These are phyloP conservation scores for Microcaecilia unicolor DNA, from an alignment of 2,797 vertebrate species.

Conservation along the genomic window DNA sequence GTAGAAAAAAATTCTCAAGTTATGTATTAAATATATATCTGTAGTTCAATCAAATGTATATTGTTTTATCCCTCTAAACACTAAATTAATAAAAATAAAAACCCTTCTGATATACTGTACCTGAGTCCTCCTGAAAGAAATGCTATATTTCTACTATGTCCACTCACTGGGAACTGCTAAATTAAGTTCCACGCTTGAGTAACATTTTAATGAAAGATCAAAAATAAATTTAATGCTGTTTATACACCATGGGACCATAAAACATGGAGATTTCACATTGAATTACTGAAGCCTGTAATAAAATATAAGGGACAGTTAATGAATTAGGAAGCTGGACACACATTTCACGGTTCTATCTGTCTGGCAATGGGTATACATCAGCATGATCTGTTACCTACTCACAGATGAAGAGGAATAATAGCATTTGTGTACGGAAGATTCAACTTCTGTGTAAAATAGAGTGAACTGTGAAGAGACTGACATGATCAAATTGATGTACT, in stretches of 20 bases:
- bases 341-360: neutral
- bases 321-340: slow-evolving; percentile 2
- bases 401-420: slow-evolving; percentile 15
- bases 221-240: neutral
- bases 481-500: slow-evolving; percentile 37
- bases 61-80: no score
- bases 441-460: slow-evolving; percentile 32
- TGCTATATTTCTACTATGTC: neutral
- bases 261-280: neutral
- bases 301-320: slow-evolving; percentile 3
- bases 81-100: no score
- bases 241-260: neutral
- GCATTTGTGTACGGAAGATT: slow-evolving; percentile 14
- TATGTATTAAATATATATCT: no score
- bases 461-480: slow-evolving; percentile 34
- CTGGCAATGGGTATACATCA: neutral
- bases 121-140: neutral
- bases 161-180: fast-evolving
- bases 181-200: neutral
- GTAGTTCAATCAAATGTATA: no score
- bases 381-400: slow-evolving; percentile 1
- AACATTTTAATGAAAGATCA: neutral
- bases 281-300: slow-evolving; percentile 3
- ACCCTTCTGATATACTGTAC: no score
- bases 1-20: no score